Evolutionary conservation across 2,888 invertebrate species (phyloP), one percentile per base, ranked within the genome.

Genomic region (Yponomeuta cagnagella): DNA sequence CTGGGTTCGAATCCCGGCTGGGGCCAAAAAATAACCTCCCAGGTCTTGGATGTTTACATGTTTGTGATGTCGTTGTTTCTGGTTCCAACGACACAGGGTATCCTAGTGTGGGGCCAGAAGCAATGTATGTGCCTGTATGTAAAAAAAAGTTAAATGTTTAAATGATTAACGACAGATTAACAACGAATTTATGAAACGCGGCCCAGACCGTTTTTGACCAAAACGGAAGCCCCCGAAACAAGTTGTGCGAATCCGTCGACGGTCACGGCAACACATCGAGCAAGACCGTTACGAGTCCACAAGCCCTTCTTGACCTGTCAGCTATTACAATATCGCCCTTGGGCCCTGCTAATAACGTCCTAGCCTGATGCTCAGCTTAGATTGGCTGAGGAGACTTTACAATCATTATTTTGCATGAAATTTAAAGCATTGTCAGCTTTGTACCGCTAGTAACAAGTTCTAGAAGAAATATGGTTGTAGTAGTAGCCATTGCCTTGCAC

Each of bases 231-330:
- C 48, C 68, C 68, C 1, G 15, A 68, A 68, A 68, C 9, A 43
- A 48, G 68, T 48, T 43, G 68, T 68, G 68, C 68, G 48, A 68
- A 68, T 68, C 23, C 48, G 48, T 48, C 48, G 48, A 68, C 68
- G 68, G 68, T 68, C 68, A 68, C 68, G 68, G 68, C 15, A 37
- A 37, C 68, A n/a, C 67, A n/a, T 43, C 68, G 12, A n/a, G 12
- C n/a, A n/a, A 23, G 23, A 68, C 68, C 68, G 68, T 68, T 68
- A 68, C 68, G 10, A 43, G 15, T n/a, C 48, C 15, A 68, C 68
- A n/a, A 48, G 43, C 48, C 23, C 48, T 10, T n/a, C 23, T 23
- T 8, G 15, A 68, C 15, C 31, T 31, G 1, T 30, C n/a, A 5
- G 10, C 65, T 31, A 65, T 12, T 30, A 2, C 10, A 58, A 12